Conservation (phyloP, 2,113 vertebrate genomes). For the Thamnophis sirtalis region DNA sequence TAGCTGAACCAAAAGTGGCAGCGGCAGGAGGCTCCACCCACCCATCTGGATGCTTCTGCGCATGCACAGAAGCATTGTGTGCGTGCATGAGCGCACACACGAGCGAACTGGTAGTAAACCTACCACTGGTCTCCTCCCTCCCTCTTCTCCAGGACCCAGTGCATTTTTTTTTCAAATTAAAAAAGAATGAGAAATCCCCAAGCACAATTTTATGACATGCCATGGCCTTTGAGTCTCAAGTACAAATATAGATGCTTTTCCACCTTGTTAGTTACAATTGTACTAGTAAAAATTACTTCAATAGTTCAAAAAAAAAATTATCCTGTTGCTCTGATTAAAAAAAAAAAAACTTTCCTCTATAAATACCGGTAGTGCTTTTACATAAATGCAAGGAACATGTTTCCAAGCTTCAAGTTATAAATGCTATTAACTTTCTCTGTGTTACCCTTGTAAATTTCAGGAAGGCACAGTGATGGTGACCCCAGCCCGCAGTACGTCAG, state of each 20-base stretch:
- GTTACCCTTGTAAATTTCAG: constrained; percentile 7
- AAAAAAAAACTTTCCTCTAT: background rate
- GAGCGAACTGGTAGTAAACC: too few species aligned
- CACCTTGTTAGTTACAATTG: background rate
- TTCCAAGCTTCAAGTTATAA: background rate
- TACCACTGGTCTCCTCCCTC: background rate
- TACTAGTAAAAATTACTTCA: background rate
- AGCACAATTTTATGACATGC: background rate
- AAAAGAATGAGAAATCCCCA: background rate
- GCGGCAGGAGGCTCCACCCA: too few species aligned
- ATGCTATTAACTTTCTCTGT: background rate
- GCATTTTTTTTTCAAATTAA: background rate
- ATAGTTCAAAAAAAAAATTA: background rate
- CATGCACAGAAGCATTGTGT: too few species aligned
- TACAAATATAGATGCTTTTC: background rate
- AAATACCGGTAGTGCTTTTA: background rate
- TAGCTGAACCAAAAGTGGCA: too few species aligned
- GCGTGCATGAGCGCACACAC: too few species aligned
- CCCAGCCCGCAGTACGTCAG: background rate
- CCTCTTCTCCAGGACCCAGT: background rate
- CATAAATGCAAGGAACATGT: background rate
- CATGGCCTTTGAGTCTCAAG: background rate
- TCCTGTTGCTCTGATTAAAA: background rate
- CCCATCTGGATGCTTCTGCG: too few species aligned
- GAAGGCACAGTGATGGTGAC: constrained; percentile 9